Evolutionary conservation across 2,888 invertebrate species (phyloP).

Genomic region (Amblyteles armatorius): DNA sequence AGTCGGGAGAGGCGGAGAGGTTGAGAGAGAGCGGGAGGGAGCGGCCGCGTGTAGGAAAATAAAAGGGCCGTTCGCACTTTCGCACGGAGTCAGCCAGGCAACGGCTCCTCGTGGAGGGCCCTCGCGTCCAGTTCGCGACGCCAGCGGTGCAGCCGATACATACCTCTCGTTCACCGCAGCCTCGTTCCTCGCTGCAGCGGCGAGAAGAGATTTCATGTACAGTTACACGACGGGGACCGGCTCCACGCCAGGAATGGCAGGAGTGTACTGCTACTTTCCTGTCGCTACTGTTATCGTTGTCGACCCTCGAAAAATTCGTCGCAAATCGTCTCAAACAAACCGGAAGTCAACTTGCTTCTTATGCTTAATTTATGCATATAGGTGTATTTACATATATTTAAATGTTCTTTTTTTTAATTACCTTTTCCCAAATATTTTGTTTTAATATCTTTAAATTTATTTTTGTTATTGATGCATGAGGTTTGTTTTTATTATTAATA

Average conservation of each 20-base stretch:
- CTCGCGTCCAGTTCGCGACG: background rate
- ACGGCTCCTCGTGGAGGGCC: background rate
- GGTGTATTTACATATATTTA: no score
- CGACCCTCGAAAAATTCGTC: no score
- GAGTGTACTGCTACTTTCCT: conserved; percentile 3
- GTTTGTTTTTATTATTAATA: no score
- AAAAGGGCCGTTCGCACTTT: conserved; percentile 19
- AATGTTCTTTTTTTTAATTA: no score
- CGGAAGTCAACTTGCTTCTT: no score
- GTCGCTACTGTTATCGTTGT: conserved; percentile 1
- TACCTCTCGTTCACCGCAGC: background rate
- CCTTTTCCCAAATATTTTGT: no score
- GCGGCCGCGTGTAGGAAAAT: conserved; percentile 1
- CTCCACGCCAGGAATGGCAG: conserved; percentile 14
- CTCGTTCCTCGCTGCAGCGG: background rate
- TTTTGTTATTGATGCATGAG: no score
- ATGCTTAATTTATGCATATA: no score
- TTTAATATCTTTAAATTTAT: no score
- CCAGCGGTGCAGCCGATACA: conserved; percentile 9
- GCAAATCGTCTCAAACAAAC: no score
- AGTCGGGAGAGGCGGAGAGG: background rate
- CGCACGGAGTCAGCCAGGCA: conserved; percentile 5
- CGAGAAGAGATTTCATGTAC: conserved; percentile 31
- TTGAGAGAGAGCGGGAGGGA: background rate
- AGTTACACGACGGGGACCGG: conserved; percentile 24